Evolutionary conservation across 2,888 invertebrate genomes (phyloP).

Genomic region (Alsophila aescularia): DNA sequence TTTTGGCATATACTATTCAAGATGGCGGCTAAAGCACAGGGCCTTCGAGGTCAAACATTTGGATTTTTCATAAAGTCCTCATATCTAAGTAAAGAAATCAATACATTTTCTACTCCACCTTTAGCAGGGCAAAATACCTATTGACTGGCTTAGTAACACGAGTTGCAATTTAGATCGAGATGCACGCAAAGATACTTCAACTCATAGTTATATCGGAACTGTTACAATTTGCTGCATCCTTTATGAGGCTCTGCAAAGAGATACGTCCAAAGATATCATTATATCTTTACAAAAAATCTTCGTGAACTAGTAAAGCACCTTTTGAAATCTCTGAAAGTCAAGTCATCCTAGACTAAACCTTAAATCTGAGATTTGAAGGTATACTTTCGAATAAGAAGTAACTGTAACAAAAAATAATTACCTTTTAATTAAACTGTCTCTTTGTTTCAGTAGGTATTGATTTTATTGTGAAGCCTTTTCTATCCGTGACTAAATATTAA

Average conservation of each 20-base stretch:
- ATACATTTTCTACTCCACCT: too few species aligned
- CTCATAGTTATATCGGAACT: conserved; percentile 7
- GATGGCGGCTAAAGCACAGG: too few species aligned
- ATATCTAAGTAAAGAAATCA: too few species aligned
- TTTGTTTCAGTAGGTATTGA: not conserved
- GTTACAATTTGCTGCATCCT: conserved; percentile 34
- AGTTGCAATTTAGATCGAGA: conserved; percentile 4
- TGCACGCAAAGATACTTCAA: conserved; percentile 6
- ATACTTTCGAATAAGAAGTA: not conserved
- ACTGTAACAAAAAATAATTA: not conserved
- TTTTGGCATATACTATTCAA: too few species aligned
- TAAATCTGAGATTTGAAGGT: not conserved
- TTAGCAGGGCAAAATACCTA: too few species aligned
- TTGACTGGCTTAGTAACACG: not conserved
- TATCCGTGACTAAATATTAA: not conserved
- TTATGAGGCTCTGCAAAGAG: conserved; percentile 29
- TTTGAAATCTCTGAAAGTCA: not conserved
- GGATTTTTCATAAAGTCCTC: too few species aligned
- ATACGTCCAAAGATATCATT: conserved; percentile 41
- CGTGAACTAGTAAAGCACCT: conserved; percentile 5
- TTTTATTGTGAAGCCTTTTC: not conserved
- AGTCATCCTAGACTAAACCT: not conserved
- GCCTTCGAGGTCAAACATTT: too few species aligned
- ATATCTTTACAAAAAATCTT: conserved; percentile 31
- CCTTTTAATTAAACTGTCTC: not conserved